Conservation (phyloP, 2,888 invertebrate species). For the Chrysolina americana region DNA sequence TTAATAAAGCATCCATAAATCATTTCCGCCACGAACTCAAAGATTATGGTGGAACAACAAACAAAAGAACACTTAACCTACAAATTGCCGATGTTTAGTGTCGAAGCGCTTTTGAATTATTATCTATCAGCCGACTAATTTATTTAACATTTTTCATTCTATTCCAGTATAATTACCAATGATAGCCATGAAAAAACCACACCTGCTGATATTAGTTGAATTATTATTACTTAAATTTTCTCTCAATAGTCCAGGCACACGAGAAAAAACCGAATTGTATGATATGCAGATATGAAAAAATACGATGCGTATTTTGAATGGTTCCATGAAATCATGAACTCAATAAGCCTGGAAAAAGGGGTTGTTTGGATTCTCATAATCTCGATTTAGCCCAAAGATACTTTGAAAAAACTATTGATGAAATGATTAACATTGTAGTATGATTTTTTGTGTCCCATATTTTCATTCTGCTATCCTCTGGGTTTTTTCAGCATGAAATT, state of each 20-base stretch:
- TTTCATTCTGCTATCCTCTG: no score
- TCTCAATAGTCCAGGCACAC: neutral
- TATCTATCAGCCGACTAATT: constrained; percentile 16
- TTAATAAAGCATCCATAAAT: constrained; percentile 10
- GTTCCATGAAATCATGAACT: no score
- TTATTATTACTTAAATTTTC: neutral
- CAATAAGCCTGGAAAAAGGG: no score
- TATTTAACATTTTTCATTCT: constrained; percentile 14
- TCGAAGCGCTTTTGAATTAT: constrained; percentile 5
- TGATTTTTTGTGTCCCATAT: no score
- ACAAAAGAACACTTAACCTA: constrained; percentile 24
- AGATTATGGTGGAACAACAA: constrained; percentile 19
- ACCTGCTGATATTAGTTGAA: constrained; percentile 20
- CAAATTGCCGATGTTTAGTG: constrained; percentile 11
- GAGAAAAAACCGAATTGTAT: neutral
- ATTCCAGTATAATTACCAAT: neutral
- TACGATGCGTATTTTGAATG: no score
- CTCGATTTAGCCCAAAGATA: no score
- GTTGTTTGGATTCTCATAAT: no score
- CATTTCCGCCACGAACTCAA: constrained; percentile 8
- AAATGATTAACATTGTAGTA: no score
- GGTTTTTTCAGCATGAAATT: no score
- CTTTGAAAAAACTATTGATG: no score
- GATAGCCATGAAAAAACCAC: constrained; percentile 13
- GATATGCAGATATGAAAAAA: no score